A percentile compares a stretch with the other conserved stretches of the same genome.
Evolutionary conservation across 2,888 invertebrate genomes (phyloP).

Genomic region (Trachelus troglodyta): DNA sequence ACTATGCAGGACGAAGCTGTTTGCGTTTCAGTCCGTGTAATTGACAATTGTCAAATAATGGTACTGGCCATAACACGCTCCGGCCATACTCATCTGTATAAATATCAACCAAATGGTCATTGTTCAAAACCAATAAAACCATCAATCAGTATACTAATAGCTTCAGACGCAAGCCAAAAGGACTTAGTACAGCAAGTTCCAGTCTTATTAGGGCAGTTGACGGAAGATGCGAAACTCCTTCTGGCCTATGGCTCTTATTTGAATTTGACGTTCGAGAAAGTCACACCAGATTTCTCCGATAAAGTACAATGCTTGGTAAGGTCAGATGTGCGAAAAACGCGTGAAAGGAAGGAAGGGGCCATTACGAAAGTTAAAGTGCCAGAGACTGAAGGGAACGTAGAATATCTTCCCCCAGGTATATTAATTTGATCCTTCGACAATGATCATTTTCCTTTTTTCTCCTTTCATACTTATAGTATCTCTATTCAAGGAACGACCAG

Average conservation of each 20-base stretch:
- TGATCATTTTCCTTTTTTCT: background rate
- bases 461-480: background rate
- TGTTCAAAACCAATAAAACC: conserved; percentile 75
- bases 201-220: conserved; percentile 66
- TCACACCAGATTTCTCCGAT: conserved; percentile 60
- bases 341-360: conserved; percentile 57
- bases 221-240: conserved; percentile 50
- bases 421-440: conserved; percentile 19
- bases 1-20: conserved; percentile 78
- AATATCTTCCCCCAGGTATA: conserved; percentile 67
- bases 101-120: conserved; percentile 81
- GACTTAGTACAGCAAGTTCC: conserved; percentile 70
- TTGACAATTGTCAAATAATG: conserved; percentile 68
- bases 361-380: conserved; percentile 65
- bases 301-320: conserved; percentile 68
- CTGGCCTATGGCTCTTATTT: conserved; percentile 53
- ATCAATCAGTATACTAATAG: conserved; percentile 72
- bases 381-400: conserved; percentile 65
- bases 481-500: conserved; percentile 30
- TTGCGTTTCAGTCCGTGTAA: conserved; percentile 68
- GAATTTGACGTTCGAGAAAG: conserved; percentile 53
- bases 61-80: conserved; percentile 75
- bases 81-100: conserved; percentile 84
- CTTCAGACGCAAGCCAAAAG: conserved; percentile 68
- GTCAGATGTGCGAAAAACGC: conserved; percentile 59